Evolutionary conservation across 2,113 vertebrate genomes (phyloP).

Genomic region (Melanocharis versteri): DNA sequence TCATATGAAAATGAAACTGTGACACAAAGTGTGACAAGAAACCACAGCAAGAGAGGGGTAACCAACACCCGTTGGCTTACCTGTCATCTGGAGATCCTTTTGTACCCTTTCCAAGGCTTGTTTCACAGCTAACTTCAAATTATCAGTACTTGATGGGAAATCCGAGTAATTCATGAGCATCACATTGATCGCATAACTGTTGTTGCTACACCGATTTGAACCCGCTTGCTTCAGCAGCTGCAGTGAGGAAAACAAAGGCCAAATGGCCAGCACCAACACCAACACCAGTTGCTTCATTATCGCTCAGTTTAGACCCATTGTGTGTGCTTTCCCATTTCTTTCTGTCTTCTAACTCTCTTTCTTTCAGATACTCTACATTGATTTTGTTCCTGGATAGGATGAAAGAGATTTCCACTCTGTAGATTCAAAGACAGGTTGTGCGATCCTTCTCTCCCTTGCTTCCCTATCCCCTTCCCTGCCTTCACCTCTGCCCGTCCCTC

Average conservation of each 20-base stretch:
- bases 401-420: not conserved
- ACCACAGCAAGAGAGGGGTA: not conserved
- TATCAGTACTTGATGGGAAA: slow-evolving; percentile 64
- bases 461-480: not conserved
- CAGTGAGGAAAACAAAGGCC: slow-evolving; percentile 11
- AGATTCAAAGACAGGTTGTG: not conserved
- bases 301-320: slow-evolving; percentile 27
- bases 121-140: slow-evolving; percentile 68
- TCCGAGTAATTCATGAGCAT: slow-evolving; percentile 84
- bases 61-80: slow-evolving; percentile 36
- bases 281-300: slow-evolving; percentile 42
- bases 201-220: slow-evolving; percentile 10
- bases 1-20: not conserved
- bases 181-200: slow-evolving; percentile 77
- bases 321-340: not conserved
- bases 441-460: not conserved
- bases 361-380: not conserved
- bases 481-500: slow-evolving; percentile 18
- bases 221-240: not conserved
- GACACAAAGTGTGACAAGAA: slow-evolving; percentile 11
- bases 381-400: not conserved
- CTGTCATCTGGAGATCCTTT: slow-evolving; percentile 44
- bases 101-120: slow-evolving; percentile 66
- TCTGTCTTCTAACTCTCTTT: not conserved
- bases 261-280: slow-evolving; percentile 6